Evolutionary conservation across 2,888 invertebrate species (phyloP).

Genomic region (Salpingus planirostris): DNA sequence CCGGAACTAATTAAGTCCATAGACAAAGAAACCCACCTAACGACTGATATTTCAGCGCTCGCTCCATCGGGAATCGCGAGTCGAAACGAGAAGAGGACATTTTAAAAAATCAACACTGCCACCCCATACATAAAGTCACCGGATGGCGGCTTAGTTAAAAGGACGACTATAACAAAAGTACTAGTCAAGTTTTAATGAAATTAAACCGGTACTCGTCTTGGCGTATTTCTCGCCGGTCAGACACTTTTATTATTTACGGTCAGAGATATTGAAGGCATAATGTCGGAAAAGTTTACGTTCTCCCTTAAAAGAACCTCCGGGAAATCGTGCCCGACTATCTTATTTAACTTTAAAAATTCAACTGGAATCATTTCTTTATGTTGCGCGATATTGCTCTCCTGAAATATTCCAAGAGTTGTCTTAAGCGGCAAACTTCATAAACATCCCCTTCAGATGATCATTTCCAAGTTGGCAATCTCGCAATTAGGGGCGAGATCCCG

Average conservation of each 20-base stretch:
- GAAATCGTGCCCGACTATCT: conserved; percentile 13
- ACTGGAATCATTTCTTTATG: conserved; percentile 11
- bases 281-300: conserved; percentile 9
- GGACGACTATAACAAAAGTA: no score
- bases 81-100: no score
- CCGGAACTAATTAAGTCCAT: no score
- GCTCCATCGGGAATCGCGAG: no score
- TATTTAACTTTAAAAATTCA: conserved; percentile 16
- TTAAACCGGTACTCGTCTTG: no score
- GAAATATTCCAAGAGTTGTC: conserved; percentile 9
- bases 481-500: not conserved
- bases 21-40: no score
- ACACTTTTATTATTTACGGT: conserved; percentile 5
- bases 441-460: conserved; percentile 9
- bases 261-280: conserved; percentile 4
- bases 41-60: no score
- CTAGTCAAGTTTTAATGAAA: no score
- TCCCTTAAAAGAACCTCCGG: conserved; percentile 12
- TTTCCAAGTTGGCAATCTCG: conserved; percentile 2
- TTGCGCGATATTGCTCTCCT: conserved; percentile 9
- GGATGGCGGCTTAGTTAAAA: no score
- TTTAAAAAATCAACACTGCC: no score
- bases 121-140: no score
- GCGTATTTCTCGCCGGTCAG: no score
- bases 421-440: conserved; percentile 8